Evolutionary conservation across 2,113 vertebrate species (phyloP).

Genomic region (Chloropsis cyanopogon): DNA sequence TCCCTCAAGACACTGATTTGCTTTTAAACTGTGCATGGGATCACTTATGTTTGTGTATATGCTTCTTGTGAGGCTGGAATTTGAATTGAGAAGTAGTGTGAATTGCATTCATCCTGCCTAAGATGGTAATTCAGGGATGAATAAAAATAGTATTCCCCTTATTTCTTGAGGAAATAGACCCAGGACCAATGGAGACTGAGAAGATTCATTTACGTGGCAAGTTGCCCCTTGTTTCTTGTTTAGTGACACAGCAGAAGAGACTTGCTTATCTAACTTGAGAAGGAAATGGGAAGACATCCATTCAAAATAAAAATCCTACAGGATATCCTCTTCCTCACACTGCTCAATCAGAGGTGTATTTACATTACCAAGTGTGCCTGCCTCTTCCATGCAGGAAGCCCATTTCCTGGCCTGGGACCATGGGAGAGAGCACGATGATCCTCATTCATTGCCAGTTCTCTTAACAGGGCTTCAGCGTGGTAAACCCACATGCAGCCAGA

Average conservation of each 20-base stretch:
- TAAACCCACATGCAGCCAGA: neutral
- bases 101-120: neutral
- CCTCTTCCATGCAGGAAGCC: neutral
- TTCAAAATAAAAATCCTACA: neutral
- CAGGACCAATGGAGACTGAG: neutral
- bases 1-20: neutral
- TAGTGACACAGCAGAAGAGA: neutral
- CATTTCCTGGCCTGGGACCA: neutral
- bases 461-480: neutral
- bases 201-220: neutral
- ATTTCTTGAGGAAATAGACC: neutral
- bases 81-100: neutral
- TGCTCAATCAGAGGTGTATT: neutral
- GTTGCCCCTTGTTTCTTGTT: neutral
- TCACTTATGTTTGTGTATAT: neutral
- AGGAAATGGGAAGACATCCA: neutral
- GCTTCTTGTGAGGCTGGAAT: neutral
- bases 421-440: neutral
- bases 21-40: neutral
- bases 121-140: neutral
- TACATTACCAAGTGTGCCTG: neutral
- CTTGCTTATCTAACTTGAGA: neutral
- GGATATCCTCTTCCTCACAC: constrained; percentile 26
- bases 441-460: neutral
- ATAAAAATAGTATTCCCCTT: neutral